Base-by-base conservation (phyloP, 1,140 invertebrate genomes). In the Scaptomyza montana region DNA sequence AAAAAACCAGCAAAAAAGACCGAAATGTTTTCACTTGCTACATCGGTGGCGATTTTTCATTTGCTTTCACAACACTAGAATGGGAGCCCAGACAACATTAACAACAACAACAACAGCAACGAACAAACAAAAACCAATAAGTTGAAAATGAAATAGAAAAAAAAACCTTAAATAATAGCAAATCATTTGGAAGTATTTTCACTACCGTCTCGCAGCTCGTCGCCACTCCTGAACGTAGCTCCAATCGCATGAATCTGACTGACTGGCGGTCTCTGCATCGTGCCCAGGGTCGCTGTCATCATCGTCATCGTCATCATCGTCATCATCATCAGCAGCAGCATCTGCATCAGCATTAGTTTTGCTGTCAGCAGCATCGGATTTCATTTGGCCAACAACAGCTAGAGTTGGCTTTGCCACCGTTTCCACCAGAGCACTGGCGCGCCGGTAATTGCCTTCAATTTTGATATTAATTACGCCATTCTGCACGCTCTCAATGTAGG, bases 161-260 rank as follows among this genome's bases (percentile, higher is more conserved):
- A 67, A 50, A 77, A 74, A 78, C 56, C 51, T 57, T 62, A 78
- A 70, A 60, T 62, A 74, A 80, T 82, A 65, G 68, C 45, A 69
- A 64, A 74, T 72, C 66, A 81, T 89, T 67, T 57, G 70, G 70
- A 71, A 53, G 57, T 69, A 57, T 76, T 79, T 89, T 78, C 77
- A 78, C 79, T 81, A 86, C 90, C 76, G 77, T 85, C 73, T 80
- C 93, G 84, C 82, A 36, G 84, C 82, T 41, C 82, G 74, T 78
- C 95, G 92, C 95, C 95, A 95, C 77, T 95, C 94, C 92, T 95
- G 95, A 43, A 95, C 95, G 89, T 95, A 95, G 80, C 95, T 95
- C 95, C 95, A 95, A 91, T 95, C 95, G 68, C 85, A 89, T 92
- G 94, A 92, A 86, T 93, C 92, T 51, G 80, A 62, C 53, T 61